Evolutionary conservation across 2,113 vertebrate genomes (phyloP), one percentile per base, ranked within the genome.

Genomic region (Pterocles gutturalis): DNA sequence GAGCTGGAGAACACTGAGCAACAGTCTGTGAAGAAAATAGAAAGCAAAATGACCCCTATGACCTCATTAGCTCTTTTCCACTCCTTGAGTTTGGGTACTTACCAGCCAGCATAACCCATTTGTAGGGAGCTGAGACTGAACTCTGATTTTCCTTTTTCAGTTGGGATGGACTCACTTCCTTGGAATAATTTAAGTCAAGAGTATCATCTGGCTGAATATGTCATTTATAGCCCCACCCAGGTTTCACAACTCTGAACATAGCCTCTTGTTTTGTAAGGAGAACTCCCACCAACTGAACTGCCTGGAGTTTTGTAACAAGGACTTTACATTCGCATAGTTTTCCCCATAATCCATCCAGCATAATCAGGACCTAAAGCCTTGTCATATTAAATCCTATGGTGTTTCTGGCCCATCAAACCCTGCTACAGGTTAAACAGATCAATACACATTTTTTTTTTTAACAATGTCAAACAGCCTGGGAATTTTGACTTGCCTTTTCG

Each of bases 221-320:
- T 93, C 14, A 53, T 87, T 79, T 78, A n/a, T 71, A 87, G 61
- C 76, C 51, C 71, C 69, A 86, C 96, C 92, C 76, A 87, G 29
- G 61, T 97, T 97, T 89, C 96, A 93, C 65, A 97, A 93, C n/a
- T 73, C 43, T n/a, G 51, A 92, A 62, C 9, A 60, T 45, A 77
- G 83, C 33, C 90, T 78, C 77, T 90, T 93, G 65, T 93, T 93
- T 96, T 91, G 72, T 83, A 79, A 86, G 60, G 54, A 95, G 54
- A 90, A 48, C 45, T 92, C 69, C 93, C 73, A 89, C 83, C 83
- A 55, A n/a, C 46, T 24, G 67, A 84, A 83, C 49, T 96, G 46
- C 65, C 85, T 72, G 57, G 24, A 72, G 53, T 96, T 97, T 96
- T 71, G 65, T 76, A 97, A 97, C 33, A 87, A 80, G 48, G 22